A percentile compares a stretch with the other conserved stretches of the same genome.
phyloP scores from a whole-genome alignment of 2,888 invertebrate species.

The Actias luna region DNA sequence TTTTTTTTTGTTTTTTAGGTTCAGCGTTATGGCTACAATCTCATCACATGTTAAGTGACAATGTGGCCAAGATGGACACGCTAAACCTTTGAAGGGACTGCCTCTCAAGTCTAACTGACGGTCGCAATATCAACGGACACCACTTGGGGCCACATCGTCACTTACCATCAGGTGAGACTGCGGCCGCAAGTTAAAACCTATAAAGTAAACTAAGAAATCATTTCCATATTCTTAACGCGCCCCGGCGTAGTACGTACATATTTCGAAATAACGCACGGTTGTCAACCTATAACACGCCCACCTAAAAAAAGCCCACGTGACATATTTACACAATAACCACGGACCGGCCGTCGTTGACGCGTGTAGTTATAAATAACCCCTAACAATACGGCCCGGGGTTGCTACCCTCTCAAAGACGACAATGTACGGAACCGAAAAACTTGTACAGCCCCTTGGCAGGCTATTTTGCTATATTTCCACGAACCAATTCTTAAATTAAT shows the following conservation, averaged over 20 bases:
- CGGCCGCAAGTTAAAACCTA: no score
- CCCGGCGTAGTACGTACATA: neutral
- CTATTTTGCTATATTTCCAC: neutral
- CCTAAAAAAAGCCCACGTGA: neutral
- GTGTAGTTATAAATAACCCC: neutral
- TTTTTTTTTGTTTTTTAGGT: no score
- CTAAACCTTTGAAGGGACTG: no score
- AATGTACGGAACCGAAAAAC: neutral
- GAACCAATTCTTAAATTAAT: neutral
- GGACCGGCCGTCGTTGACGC: neutral
- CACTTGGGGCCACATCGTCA: no score
- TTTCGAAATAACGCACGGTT: neutral
- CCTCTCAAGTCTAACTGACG: no score
- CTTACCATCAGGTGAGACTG: no score
- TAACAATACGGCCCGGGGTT: constrained; percentile 7
- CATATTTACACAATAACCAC: constrained; percentile 2
- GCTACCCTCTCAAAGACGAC: neutral
- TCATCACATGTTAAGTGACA: no score
- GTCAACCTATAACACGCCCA: neutral
- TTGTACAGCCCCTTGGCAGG: neutral
- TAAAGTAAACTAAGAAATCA: neutral
- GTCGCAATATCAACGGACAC: no score
- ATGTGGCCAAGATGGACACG: no score
- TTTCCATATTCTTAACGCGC: neutral
- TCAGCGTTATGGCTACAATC: no score